Evolutionary conservation across 2,113 vertebrate species (phyloP).

Genomic region (Ageneiosus marmoratus): DNA sequence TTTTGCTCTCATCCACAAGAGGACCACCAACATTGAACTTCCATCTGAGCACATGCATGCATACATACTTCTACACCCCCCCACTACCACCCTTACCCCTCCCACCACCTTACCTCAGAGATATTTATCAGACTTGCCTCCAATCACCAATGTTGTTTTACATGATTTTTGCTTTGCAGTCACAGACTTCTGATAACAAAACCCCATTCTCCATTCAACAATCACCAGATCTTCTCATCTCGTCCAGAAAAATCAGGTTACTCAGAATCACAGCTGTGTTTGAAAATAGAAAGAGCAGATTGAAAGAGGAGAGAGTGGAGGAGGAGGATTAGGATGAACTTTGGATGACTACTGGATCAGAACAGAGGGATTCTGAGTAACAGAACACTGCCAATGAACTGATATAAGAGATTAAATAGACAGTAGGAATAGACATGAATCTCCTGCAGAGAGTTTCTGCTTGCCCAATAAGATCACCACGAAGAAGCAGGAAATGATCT

Average conservation of each 20-base stretch:
- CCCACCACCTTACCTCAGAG: background rate
- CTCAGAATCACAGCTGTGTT: conserved; percentile 33
- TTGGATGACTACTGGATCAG: background rate
- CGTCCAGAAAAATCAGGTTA: conserved; percentile 15
- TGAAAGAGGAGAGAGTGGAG: background rate
- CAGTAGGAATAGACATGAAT: background rate
- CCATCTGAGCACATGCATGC: background rate
- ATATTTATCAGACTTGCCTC: conserved; percentile 49
- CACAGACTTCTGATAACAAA: conserved; percentile 49
- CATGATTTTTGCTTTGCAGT: conserved; percentile 20
- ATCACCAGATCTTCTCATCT: conserved; percentile 18
- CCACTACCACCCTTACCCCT: background rate
- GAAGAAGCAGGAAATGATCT: background rate
- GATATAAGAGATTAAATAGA: background rate
- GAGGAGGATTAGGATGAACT: background rate
- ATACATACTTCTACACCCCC: conserved; percentile 12
- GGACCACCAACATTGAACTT: conserved; percentile 22
- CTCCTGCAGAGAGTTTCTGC: background rate
- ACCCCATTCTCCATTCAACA: conserved; percentile 14
- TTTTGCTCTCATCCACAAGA: conserved; percentile 8
- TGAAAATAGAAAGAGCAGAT: background rate
- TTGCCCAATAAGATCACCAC: background rate
- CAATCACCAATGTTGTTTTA: conserved; percentile 42
- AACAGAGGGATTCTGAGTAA: background rate
- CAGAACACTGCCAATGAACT: background rate